Evolutionary conservation across 2,797 vertebrate genomes (phyloP).

Genomic region (Rallus crepitans): DNA sequence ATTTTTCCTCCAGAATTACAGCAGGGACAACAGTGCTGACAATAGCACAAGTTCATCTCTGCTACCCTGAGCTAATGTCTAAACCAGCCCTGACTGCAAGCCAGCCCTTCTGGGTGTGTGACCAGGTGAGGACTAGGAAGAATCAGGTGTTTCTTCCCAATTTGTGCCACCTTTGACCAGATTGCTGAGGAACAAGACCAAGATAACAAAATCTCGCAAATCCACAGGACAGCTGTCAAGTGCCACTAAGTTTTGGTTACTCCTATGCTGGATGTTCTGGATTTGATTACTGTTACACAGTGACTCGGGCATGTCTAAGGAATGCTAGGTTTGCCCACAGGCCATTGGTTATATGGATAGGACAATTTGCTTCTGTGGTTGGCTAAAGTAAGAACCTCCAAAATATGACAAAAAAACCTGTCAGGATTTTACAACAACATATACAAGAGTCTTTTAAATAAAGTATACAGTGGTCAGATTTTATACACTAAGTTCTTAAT

Average conservation of each 20-base stretch:
- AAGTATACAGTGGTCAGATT: not conserved
- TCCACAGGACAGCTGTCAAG: not conserved
- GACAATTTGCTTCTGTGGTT: not conserved
- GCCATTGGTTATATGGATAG: not conserved
- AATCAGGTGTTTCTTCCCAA: not conserved
- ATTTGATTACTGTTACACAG: not conserved
- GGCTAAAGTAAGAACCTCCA: not conserved
- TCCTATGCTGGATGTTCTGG: not conserved
- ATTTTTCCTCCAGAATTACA: not conserved
- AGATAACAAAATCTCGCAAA: not conserved
- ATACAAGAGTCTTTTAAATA: constrained; percentile 63
- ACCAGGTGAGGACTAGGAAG: not conserved
- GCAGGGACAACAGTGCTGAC: not conserved
- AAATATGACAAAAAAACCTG: constrained; percentile 16
- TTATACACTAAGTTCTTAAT: not conserved
- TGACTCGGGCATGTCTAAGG: not conserved
- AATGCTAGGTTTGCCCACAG: not conserved
- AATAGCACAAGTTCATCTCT: not conserved
- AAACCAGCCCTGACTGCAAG: not conserved
- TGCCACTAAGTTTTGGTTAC: not conserved
- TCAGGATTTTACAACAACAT: not conserved
- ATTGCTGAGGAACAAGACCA: not conserved
- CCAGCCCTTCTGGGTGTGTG: not conserved
- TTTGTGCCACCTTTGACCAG: not conserved
- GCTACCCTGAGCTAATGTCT: not conserved